phyloP scores from a whole-genome alignment of 2,888 invertebrate genomes.

The Apomyelois bistriatella region DNA sequence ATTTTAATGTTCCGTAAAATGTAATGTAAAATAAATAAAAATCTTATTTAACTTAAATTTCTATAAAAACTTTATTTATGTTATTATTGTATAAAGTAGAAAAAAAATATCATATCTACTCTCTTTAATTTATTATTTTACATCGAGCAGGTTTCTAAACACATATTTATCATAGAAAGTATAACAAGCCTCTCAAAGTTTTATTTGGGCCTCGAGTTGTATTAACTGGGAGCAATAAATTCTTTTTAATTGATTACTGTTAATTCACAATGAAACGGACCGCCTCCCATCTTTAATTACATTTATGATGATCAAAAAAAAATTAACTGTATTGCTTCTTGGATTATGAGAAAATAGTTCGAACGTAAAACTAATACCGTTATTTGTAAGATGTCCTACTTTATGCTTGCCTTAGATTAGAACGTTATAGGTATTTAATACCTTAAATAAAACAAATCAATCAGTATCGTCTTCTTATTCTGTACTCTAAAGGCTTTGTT shows the following conservation, averaged over 20 bases:
- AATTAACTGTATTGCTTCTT: slow-evolving; percentile 37
- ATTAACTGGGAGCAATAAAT: slow-evolving; percentile 55
- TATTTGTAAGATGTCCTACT: not conserved
- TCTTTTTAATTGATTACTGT: slow-evolving; percentile 66
- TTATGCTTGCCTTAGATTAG: not conserved
- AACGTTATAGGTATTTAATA: not conserved
- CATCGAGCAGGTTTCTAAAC: slow-evolving; percentile 44
- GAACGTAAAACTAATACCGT: not conserved
- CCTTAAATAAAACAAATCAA: not conserved
- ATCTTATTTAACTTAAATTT: too few relatives aligned
- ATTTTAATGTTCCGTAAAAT: too few relatives aligned
- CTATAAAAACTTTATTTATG: too few relatives aligned
- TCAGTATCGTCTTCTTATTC: not conserved
- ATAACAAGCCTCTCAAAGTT: slow-evolving; percentile 52
- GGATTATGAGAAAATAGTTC: slow-evolving; percentile 24
- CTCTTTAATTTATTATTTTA: too few relatives aligned
- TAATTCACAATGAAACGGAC: slow-evolving; percentile 61
- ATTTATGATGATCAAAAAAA: slow-evolving; percentile 56
- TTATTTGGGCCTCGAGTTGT: slow-evolving; percentile 44
- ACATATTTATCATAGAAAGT: slow-evolving; percentile 58
- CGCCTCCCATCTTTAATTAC: slow-evolving; percentile 62
- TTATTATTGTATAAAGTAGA: too few relatives aligned
- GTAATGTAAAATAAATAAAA: too few relatives aligned
- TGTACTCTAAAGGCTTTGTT: slow-evolving; percentile 5
- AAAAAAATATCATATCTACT: too few relatives aligned